Base-by-base conservation (phyloP, 2,113 vertebrate species). In the Vireo altiloquus region DNA sequence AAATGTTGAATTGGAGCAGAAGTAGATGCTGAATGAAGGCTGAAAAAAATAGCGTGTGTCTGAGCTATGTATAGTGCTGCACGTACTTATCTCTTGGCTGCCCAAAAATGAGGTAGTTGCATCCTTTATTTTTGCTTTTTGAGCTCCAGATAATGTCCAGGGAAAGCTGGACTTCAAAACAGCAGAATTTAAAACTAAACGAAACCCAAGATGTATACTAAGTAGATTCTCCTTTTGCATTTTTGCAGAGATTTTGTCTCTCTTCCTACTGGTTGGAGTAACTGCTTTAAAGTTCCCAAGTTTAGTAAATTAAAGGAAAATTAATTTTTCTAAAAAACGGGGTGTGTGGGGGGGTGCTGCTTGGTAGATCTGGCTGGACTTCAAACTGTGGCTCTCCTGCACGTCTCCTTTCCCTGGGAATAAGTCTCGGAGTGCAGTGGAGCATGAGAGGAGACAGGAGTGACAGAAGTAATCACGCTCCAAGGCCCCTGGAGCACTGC, bases 1-100 rank as follows among this genome's bases (percentile, higher is more conserved):
- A 94, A 79, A 83, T 69, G 82, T 49, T 92, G 81, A 95, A 94
- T 61, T 89, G 85, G 84, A 95, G 87, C 93, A 91, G 89, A 91
- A 95, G 90, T 7, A 78, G 92, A 59, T 85, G 90, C 66, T 79
- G 93, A 95, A 87, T 89, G 89, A 82, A 83, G 69, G 86, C 82
- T 93, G 63, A 47, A 82, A 71, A 85, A 92, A 85, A 24, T 7
- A 54, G 57, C 2, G 0, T 82, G 66, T 64, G 39, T 76, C 57
- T 70, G 90, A 91, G 90, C 71, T 84, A 39, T 76, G 35, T 72
- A 47, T 82, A 75, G 54, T 22, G 23, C 31, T 94, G 69, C 70
- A 82, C 15, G n/a, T 66, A 17, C 77, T 94, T 85, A 54, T 60
- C 76, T 79, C 78, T 79, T 65, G 46, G 13, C 21, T 80, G 63